Percentiles rank a stretch among this genome's conserved stretches.
phyloP scores from a whole-genome alignment of 2,113 vertebrate species.

The Semnornis frantzii region DNA sequence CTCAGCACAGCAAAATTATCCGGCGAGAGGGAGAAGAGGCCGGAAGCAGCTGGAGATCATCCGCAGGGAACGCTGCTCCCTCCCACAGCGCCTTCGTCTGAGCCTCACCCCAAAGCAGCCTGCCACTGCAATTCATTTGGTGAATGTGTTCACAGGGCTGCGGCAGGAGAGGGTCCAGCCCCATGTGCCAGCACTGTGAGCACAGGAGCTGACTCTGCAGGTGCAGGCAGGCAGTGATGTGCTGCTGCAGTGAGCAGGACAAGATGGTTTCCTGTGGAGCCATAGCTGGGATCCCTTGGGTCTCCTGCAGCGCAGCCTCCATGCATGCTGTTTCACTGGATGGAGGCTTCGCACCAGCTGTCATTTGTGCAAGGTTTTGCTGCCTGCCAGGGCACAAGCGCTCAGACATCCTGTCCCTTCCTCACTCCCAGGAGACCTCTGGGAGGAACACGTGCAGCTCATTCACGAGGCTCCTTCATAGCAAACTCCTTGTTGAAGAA shows the following conservation, averaged over 20 bases:
- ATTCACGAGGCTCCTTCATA: neutral
- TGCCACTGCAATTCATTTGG: fast-evolving
- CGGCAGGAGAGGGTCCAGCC: neutral
- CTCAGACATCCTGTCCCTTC: neutral
- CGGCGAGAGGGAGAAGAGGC: neutral
- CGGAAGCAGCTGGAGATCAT: slow-evolving; percentile 45
- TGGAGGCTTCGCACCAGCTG: neutral
- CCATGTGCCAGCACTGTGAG: fast-evolving
- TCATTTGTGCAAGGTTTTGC: fast-evolving
- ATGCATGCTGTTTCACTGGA: neutral
- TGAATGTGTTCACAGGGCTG: fast-evolving
- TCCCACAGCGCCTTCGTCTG: neutral
- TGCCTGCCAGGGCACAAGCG: fast-evolving
- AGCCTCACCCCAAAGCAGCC: neutral
- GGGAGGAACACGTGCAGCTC: neutral
- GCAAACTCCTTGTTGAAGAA: neutral
- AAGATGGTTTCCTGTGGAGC: neutral
- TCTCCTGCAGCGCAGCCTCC: neutral
- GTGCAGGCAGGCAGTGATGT: neutral
- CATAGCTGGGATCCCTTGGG: neutral
- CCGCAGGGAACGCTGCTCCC: neutral
- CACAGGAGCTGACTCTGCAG: fast-evolving
- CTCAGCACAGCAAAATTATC: slow-evolving; percentile 18
- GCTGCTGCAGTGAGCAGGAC: neutral
- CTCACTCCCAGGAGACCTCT: neutral